Conservation (phyloP, 92 coral and sea anemone genomes). For the Actinostola sp. region DNA sequence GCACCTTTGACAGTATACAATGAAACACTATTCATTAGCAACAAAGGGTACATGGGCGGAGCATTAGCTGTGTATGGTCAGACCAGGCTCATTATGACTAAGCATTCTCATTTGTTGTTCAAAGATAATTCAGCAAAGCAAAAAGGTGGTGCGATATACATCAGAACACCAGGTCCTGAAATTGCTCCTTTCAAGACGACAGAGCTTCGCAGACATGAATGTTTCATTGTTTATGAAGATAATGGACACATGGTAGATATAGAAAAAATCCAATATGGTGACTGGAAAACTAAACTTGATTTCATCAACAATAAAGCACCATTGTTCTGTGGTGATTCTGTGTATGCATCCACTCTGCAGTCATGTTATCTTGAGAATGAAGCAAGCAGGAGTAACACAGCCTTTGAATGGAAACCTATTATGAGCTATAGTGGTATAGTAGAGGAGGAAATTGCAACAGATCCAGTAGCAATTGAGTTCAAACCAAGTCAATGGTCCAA, state of each 20-base stretch:
- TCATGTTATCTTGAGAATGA: conserved; percentile 40
- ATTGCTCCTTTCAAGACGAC: conserved; percentile 46
- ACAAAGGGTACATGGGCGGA: conserved; percentile 57
- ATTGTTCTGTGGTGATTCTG: conserved; percentile 30
- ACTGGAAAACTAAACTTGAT: conserved; percentile 44
- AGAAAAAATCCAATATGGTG: conserved; percentile 11
- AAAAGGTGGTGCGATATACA: conserved; percentile 62
- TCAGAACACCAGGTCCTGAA: conserved; percentile 60
- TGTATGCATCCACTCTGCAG: conserved; percentile 67
- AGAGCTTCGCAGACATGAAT: conserved; percentile 39
- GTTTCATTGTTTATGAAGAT: conserved; percentile 46
- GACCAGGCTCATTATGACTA: conserved; percentile 35
- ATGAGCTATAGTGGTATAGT: background rate
- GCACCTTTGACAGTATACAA: conserved; percentile 42
- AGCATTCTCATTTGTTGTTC: conserved; percentile 34
- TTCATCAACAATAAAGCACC: conserved; percentile 48
- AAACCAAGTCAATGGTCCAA: conserved; percentile 13
- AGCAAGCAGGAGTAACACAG: conserved; percentile 13
- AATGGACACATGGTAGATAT: conserved; percentile 1
- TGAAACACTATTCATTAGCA: conserved; percentile 21
- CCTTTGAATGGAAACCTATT: conserved; percentile 44
- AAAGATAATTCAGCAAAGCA: conserved; percentile 25
- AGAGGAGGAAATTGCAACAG: conserved; percentile 52
- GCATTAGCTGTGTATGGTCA: conserved; percentile 63
- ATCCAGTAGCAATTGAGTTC: conserved; percentile 47